Evolutionary conservation across 2,797 vertebrate genomes (phyloP).

Genomic region (Bradypus variegatus): DNA sequence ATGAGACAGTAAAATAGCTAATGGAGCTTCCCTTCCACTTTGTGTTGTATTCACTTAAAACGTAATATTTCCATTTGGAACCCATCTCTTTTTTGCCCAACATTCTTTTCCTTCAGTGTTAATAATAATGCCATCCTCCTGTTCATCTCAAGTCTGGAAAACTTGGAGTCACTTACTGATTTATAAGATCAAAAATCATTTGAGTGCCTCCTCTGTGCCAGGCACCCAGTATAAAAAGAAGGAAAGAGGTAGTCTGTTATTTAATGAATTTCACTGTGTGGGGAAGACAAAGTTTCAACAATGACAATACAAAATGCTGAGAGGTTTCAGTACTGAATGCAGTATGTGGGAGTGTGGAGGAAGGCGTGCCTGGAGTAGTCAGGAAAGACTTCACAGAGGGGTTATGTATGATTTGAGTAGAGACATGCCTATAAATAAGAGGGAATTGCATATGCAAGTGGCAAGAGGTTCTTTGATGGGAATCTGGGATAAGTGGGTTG

Average conservation of each 20-base stretch:
- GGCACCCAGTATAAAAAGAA: background rate
- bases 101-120: constrained; percentile 1
- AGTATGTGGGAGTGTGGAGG: background rate
- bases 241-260: background rate
- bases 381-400: background rate
- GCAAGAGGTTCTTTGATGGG: constrained; percentile 1
- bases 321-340: background rate
- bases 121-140: background rate
- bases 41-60: background rate
- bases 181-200: constrained; percentile 24
- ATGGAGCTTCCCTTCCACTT: background rate
- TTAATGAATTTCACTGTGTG: background rate
- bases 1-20: background rate
- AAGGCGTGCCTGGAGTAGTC: background rate
- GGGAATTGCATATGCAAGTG: background rate
- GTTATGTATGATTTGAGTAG: constrained; percentile 13
- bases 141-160: background rate
- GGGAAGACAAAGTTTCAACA: background rate
- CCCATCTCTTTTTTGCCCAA: background rate
- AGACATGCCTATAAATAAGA: background rate
- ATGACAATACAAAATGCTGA: background rate
- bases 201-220: background rate
- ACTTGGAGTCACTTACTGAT: background rate
- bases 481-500: background rate
- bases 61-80: background rate